A percentile compares a stretch with the other conserved stretches of the same genome.
Conservation (phyloP, 2,888 invertebrate genomes). For the Sialis fuliginosa region DNA sequence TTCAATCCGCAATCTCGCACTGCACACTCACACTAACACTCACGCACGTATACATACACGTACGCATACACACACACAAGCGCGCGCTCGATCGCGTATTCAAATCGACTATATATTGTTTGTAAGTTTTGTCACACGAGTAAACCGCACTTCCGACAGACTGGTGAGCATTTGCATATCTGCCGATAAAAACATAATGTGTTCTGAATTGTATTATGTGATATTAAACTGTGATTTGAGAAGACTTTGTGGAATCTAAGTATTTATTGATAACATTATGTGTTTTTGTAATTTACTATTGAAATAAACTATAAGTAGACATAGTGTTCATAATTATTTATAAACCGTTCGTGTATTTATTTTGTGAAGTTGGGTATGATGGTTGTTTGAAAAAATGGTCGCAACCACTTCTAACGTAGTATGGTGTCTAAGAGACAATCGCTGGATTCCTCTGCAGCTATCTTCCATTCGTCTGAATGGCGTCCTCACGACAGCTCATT, state of each 20-base stretch:
- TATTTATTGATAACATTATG: no score
- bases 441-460: constrained; percentile 46
- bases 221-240: no score
- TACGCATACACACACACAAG: background rate
- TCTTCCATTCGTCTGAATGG: constrained; percentile 48
- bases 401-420: constrained; percentile 42
- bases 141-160: no score
- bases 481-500: constrained; percentile 43
- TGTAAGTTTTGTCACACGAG: no score
- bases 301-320: background rate
- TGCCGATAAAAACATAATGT: no score
- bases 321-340: background rate
- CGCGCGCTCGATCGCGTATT: background rate
- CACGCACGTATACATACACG: background rate
- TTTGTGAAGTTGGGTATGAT: background rate
- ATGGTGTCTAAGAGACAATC: constrained; percentile 50
- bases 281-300: no score
- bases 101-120: no score
- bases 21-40: background rate
- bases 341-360: background rate
- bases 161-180: no score
- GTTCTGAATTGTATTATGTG: no score
- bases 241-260: no score
- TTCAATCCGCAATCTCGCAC: background rate
- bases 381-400: constrained; percentile 31